A percentile compares a stretch with the other conserved stretches of the same genome.
phyloP scores from a whole-genome alignment of 2,888 invertebrate genomes.

The Uropetala carovei region DNA sequence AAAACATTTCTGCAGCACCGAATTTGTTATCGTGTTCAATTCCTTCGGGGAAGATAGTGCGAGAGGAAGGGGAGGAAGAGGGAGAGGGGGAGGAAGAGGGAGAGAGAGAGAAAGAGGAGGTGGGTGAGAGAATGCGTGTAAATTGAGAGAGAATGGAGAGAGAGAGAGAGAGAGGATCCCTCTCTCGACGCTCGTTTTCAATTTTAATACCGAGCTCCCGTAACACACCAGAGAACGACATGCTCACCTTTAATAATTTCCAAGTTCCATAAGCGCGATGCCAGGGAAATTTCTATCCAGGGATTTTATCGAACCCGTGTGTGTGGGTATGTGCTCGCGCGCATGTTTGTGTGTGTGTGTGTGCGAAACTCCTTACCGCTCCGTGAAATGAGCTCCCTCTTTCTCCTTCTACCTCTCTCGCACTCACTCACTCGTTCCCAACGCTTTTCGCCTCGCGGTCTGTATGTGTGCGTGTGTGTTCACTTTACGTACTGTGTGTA shows the following conservation, averaged over 20 bases:
- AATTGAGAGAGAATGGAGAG: background rate
- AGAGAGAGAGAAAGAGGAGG: background rate
- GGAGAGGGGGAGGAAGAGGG: background rate
- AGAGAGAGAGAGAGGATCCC: background rate
- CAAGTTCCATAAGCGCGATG: background rate
- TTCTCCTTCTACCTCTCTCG: background rate
- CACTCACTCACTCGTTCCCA: background rate
- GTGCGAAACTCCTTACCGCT: background rate
- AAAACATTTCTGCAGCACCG: too few species aligned
- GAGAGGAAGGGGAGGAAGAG: too few species aligned
- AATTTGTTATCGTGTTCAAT: background rate
- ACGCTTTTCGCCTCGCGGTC: too few species aligned
- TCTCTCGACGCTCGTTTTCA: background rate
- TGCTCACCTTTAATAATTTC: conserved; percentile 4
- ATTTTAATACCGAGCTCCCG: background rate
- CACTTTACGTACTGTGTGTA: too few species aligned
- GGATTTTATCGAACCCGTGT: conserved; percentile 6
- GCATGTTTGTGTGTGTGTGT: background rate
- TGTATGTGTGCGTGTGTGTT: too few species aligned
- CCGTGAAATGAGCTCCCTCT: background rate
- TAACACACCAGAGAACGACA: background rate
- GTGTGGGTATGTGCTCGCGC: too few species aligned
- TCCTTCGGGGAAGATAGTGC: background rate
- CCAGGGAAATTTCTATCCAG: background rate
- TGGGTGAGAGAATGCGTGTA: background rate